Percentiles rank a stretch among this genome's conserved stretches.
Evolutionary conservation across 2,113 vertebrate species (phyloP).

Genomic region (Neodontobutis hainanensis): DNA sequence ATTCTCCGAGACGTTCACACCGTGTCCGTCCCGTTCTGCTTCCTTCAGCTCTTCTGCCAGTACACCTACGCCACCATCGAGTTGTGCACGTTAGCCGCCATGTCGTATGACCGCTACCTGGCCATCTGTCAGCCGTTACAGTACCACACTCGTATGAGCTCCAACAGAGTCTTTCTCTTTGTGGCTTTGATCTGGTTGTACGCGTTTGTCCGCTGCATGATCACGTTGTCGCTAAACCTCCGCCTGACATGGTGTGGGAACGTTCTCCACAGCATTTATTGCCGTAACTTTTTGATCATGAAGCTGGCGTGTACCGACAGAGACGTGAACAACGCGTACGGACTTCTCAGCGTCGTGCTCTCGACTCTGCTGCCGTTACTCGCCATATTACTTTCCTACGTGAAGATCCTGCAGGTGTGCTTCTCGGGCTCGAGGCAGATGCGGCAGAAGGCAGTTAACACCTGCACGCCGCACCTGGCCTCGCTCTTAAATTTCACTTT

Average conservation of each 20-base stretch:
- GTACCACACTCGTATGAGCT: constrained; percentile 15
- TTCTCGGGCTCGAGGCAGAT: constrained; percentile 33
- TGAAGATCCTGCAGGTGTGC: constrained; percentile 51
- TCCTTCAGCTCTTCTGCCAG: constrained; percentile 66
- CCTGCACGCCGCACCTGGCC: constrained; percentile 62
- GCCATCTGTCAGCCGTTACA: constrained; percentile 49
- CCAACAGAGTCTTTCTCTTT: neutral
- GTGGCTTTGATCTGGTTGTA: constrained; percentile 41
- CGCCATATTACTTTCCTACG: constrained; percentile 30
- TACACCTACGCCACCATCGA: constrained; percentile 56
- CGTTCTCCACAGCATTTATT: constrained; percentile 57
- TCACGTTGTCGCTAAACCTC: constrained; percentile 30
- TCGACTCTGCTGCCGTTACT: constrained; percentile 3
- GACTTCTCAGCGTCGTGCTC: neutral
- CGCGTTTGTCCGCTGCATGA: neutral
- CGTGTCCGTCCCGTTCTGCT: constrained; percentile 27
- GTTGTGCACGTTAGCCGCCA: constrained; percentile 45
- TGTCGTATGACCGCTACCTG: constrained; percentile 53
- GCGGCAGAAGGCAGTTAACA: constrained; percentile 53
- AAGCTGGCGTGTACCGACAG: constrained; percentile 65
- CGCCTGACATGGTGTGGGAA: constrained; percentile 55
- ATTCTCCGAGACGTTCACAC: constrained; percentile 38
- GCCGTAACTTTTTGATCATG: constrained; percentile 52
- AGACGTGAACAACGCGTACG: constrained; percentile 45
- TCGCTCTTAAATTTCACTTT: constrained; percentile 57